These are phyloP conservation scores for Dorcus parallelipipedus DNA, from an alignment of 2,888 invertebrate species.

Conservation along the genomic window DNA sequence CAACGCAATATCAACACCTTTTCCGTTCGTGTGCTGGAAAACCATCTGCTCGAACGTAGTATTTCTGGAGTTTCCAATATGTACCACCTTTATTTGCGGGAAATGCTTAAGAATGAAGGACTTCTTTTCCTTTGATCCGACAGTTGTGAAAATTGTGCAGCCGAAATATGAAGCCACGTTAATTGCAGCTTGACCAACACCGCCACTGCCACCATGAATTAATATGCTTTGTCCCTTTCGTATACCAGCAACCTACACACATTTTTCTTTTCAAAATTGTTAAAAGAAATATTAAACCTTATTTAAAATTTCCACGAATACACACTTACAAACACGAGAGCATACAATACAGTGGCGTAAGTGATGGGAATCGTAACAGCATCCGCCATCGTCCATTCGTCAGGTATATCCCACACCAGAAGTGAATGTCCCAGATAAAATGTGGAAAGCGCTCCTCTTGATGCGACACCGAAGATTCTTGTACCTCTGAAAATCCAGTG, in stretches of 20 bases:
- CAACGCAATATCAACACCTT: conserved; percentile 85
- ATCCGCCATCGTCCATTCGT: conserved; percentile 68
- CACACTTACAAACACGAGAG: conserved; percentile 46
- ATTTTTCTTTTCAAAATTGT: not conserved
- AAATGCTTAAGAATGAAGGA: conserved; percentile 58
- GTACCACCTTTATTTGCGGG: conserved; percentile 52
- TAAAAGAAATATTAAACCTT: not conserved
- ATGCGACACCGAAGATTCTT: conserved; percentile 65
- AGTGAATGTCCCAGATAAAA: conserved; percentile 56
- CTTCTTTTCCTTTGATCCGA: conserved; percentile 64
- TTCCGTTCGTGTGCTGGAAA: conserved; percentile 72
- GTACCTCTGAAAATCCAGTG: conserved; percentile 49
- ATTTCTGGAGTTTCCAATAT: conserved; percentile 87
- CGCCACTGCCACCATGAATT: conserved; percentile 63
- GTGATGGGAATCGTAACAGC: conserved; percentile 76
- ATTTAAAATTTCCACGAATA: too few relatives aligned
- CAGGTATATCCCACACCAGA: conserved; percentile 64
- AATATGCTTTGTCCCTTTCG: conserved; percentile 46
- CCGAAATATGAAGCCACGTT: conserved; percentile 62
- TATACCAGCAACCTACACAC: conserved; percentile 27
- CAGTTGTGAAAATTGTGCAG: conserved; percentile 68
- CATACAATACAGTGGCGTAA: conserved; percentile 56
- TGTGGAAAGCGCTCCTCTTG: conserved; percentile 58
- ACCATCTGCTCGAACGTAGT: conserved; percentile 85
- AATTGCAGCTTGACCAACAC: conserved; percentile 78